phyloP scores from a whole-genome alignment of 2,797 vertebrate genomes.

The Poecilia picta region DNA sequence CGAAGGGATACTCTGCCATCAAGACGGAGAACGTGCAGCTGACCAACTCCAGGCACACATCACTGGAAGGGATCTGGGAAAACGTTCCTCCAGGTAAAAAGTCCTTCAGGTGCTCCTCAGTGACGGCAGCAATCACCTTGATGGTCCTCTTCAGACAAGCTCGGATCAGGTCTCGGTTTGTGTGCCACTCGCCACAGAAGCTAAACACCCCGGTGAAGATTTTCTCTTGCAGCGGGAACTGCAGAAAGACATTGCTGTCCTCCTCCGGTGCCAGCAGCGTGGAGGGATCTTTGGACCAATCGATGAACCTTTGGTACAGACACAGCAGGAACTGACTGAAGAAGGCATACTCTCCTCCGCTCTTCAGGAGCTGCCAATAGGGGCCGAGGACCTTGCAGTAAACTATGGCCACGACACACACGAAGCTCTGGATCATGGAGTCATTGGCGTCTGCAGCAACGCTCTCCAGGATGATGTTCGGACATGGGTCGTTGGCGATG shows the following conservation, averaged over 20 bases:
- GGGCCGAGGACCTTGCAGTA: conserved; percentile 84
- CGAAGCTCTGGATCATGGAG: conserved; percentile 76
- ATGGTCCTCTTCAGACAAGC: conserved; percentile 75
- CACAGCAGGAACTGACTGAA: conserved; percentile 72
- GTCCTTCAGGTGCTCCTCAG: conserved; percentile 76
- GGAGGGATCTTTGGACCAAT: conserved; percentile 78
- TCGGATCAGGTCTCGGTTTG: conserved; percentile 72
- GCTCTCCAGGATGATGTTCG: conserved; percentile 79
- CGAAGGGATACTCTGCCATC: conserved; percentile 79
- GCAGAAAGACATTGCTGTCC: conserved; percentile 74
- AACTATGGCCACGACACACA: conserved; percentile 80
- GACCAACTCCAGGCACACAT: conserved; percentile 57
- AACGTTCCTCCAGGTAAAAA: conserved; percentile 81
- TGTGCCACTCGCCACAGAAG: conserved; percentile 74
- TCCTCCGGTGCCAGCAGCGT: conserved; percentile 74
- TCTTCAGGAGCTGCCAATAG: conserved; percentile 83
- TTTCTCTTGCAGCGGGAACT: conserved; percentile 77
- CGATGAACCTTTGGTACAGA: conserved; percentile 79
- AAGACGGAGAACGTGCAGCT: conserved; percentile 77
- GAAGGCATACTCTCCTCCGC: conserved; percentile 73
- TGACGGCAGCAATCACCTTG: conserved; percentile 72
- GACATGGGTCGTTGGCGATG: conserved; percentile 56
- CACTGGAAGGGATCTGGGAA: conserved; percentile 55
- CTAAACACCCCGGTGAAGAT: conserved; percentile 73
- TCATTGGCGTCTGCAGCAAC: conserved; percentile 75